Percentiles rank a stretch among this genome's conserved stretches.
Evolutionary conservation across 2,888 invertebrate species (phyloP).

Genomic region (Pandemis cinnamomeana): DNA sequence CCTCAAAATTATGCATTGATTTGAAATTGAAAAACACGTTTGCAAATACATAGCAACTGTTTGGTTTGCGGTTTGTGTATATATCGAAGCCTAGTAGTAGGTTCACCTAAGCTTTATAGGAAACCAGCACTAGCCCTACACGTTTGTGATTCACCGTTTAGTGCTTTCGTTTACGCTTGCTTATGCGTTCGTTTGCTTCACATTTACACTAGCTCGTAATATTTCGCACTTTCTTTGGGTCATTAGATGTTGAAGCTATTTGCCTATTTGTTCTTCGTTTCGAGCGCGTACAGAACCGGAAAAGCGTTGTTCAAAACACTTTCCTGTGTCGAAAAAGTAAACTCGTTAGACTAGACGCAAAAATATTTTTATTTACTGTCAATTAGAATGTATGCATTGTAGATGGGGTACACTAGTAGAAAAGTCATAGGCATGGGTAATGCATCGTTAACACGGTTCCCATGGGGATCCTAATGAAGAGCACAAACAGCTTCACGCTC

Average conservation of each 20-base stretch:
- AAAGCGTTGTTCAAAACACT: background rate
- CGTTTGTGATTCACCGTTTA: conserved; percentile 33
- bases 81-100: background rate
- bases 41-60: background rate
- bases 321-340: background rate
- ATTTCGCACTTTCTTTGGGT: conserved; percentile 75
- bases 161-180: conserved; percentile 42
- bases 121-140: conserved; percentile 7
- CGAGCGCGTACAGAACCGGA: background rate
- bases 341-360: background rate
- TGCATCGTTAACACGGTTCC: conserved; percentile 64
- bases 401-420: conserved; percentile 28
- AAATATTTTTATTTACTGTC: no score
- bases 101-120: background rate
- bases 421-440: conserved; percentile 51
- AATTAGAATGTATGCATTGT: background rate
- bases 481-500: conserved; percentile 71
- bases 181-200: conserved; percentile 57
- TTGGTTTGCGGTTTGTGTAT: conserved; percentile 5
- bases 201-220: conserved; percentile 68
- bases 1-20: no score
- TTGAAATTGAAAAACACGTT: background rate
- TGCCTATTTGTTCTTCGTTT: background rate
- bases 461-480: conserved; percentile 71
- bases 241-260: conserved; percentile 44